Evolutionary conservation across 2,113 vertebrate species (phyloP).

Genomic region (Rhizomys pruinosus): DNA sequence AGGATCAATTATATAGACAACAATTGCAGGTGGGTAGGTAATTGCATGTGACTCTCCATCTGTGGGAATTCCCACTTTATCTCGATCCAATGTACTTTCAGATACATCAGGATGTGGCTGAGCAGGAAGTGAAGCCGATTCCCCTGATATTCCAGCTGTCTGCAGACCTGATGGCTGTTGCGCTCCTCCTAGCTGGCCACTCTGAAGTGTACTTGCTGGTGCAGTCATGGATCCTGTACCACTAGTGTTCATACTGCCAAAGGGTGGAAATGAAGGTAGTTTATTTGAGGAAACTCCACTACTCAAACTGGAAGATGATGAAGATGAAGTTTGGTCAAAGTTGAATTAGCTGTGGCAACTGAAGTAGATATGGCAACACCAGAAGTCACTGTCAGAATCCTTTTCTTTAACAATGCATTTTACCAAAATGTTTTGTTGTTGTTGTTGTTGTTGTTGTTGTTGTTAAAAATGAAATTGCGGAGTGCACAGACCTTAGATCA

Average conservation of each 20-base stretch:
- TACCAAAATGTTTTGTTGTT: too few species aligned
- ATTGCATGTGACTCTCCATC: conserved; percentile 98
- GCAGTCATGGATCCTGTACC: conserved; percentile 84
- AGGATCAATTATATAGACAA: too few species aligned
- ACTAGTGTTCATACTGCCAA: conserved; percentile 86
- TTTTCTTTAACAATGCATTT: too few species aligned
- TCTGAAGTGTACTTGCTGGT: conserved; percentile 88
- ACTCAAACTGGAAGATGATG: conserved; percentile 88
- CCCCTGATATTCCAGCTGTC: conserved; percentile 88
- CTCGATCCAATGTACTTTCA: conserved; percentile 99
- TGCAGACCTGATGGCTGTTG: conserved; percentile 88
- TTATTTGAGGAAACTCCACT: conserved; percentile 90
- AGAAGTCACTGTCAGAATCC: conserved; percentile 86
- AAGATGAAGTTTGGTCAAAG: conserved; percentile 87
- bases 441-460: too few species aligned
- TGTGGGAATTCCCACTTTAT: conserved; percentile 97
- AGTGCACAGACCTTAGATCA: too few species aligned
- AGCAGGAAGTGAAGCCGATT: conserved; percentile 86
- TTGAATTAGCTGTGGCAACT: conserved; percentile 87
- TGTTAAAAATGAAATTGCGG: too few species aligned
- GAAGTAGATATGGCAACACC: conserved; percentile 88
- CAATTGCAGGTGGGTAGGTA: too few species aligned
- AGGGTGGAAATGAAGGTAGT: too few species aligned
- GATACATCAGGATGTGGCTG: conserved; percentile 93
- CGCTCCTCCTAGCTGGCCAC: conserved; percentile 90